Percentiles rank a stretch among this genome's conserved stretches.
phyloP scores from a whole-genome alignment of 1,140 invertebrate species.

The Lepidurus couesii region DNA sequence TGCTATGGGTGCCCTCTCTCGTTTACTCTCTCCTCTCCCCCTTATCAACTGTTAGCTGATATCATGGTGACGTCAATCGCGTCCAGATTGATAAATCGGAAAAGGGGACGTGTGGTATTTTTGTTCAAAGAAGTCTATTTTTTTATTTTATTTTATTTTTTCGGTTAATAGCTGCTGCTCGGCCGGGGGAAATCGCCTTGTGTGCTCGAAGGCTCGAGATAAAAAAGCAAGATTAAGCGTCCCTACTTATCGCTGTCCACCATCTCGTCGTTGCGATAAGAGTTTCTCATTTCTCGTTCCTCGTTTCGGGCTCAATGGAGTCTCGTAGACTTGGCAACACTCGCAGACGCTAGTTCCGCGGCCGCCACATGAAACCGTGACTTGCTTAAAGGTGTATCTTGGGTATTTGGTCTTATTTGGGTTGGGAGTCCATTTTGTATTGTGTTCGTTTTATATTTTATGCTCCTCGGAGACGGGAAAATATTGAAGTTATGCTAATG shows the following conservation, averaged over 20 bases:
- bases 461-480: too few species aligned
- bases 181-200: neutral
- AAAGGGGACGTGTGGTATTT: neutral
- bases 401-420: too few species aligned
- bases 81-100: neutral
- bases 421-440: too few species aligned
- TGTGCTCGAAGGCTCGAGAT: constrained; percentile 1
- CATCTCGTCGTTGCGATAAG: constrained; percentile 1
- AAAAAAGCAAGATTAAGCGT: constrained; percentile 4
- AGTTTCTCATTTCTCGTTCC: neutral
- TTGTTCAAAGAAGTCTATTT: neutral
- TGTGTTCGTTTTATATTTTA: too few species aligned
- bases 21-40: neutral
- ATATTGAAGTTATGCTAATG: too few species aligned
- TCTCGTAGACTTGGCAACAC: neutral
- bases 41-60: neutral
- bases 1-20: neutral
- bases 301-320: neutral
- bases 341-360: too few species aligned
- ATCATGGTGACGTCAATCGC: constrained; percentile 8
- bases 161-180: neutral
- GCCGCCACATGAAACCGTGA: too few species aligned
- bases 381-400: too few species aligned
- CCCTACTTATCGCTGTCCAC: constrained; percentile 3
- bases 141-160: neutral